phyloP scores from a whole-genome alignment of 2,888 invertebrate species.

The Aleiodes testaceus region DNA sequence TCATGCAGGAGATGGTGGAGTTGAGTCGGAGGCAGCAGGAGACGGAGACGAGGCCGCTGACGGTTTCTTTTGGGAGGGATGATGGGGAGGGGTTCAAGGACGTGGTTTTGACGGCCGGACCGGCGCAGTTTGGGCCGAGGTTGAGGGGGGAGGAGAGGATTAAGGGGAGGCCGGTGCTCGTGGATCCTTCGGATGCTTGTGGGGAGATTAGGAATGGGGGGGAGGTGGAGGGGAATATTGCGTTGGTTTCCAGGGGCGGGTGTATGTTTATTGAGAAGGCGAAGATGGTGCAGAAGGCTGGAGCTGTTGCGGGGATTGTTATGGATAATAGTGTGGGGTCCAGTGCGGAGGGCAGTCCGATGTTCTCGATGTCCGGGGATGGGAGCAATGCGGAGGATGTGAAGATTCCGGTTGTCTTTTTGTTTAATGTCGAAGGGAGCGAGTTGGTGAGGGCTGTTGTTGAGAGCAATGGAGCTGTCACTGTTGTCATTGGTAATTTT shows the following conservation, averaged over 20 bases:
- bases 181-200: constrained; percentile 83
- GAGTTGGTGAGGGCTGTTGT: constrained; percentile 78
- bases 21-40: constrained; percentile 83
- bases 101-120: constrained; percentile 82
- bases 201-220: constrained; percentile 76
- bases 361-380: constrained; percentile 98
- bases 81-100: constrained; percentile 69
- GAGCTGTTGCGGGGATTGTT: constrained; percentile 89
- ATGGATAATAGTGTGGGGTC: constrained; percentile 87
- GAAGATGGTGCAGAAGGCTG: constrained; percentile 85
- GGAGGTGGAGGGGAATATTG: constrained; percentile 82
- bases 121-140: constrained; percentile 92
- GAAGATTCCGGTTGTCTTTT: constrained; percentile 91
- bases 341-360: constrained; percentile 82
- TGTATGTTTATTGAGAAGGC: constrained; percentile 98
- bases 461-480: constrained; percentile 56
- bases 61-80: constrained; percentile 73
- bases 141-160: constrained; percentile 79
- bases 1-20: constrained; percentile 98
- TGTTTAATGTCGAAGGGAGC: constrained; percentile 86
- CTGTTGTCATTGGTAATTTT: constrained; percentile 65
- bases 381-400: constrained; percentile 84
- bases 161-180: constrained; percentile 79
- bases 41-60: constrained; percentile 76
- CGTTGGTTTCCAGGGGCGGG: constrained; percentile 90